Evolutionary conservation across 2,888 invertebrate genomes (phyloP).

Genomic region (Clitarchus hookeri): DNA sequence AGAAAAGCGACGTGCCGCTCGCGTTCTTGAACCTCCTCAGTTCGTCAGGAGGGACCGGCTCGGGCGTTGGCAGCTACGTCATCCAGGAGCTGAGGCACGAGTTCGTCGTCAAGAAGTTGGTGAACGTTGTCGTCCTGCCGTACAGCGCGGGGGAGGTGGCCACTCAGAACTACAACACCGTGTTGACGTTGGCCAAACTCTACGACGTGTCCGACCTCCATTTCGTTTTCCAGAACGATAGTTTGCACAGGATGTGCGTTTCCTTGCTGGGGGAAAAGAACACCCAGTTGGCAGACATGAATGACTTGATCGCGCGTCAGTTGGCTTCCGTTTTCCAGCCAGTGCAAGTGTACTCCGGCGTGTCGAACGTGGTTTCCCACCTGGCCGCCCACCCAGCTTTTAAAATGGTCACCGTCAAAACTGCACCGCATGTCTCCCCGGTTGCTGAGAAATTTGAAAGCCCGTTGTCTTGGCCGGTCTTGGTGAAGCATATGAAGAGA

Average conservation of each 20-base stretch:
- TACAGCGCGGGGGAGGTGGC: slow-evolving; percentile 58
- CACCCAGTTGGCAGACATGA: slow-evolving; percentile 54
- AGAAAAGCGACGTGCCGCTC: slow-evolving; percentile 55
- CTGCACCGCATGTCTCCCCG: slow-evolving; percentile 52
- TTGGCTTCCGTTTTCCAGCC: slow-evolving; percentile 57
- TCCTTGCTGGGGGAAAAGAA: slow-evolving; percentile 49
- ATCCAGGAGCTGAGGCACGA: slow-evolving; percentile 54
- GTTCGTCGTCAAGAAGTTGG: slow-evolving; percentile 56
- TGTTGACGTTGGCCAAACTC: slow-evolving; percentile 57
- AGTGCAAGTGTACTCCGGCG: slow-evolving; percentile 44
- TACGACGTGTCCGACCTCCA: slow-evolving; percentile 54
- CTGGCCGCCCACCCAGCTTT: slow-evolving; percentile 57
- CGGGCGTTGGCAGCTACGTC: slow-evolving; percentile 58
- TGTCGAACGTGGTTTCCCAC: slow-evolving; percentile 49
- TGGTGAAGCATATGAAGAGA: slow-evolving; percentile 50
- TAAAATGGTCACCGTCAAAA: slow-evolving; percentile 56
- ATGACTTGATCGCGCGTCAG: slow-evolving; percentile 57
- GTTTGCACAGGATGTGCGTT: slow-evolving; percentile 54
- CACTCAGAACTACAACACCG: slow-evolving; percentile 59
- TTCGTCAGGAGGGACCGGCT: slow-evolving; percentile 61
- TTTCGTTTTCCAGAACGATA: slow-evolving; percentile 58
- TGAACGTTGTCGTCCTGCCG: slow-evolving; percentile 56
- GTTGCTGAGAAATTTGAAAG: slow-evolving; percentile 51
- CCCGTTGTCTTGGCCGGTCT: slow-evolving; percentile 53
- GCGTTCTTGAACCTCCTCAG: slow-evolving; percentile 57